Evolutionary conservation across 1,140 invertebrate species (phyloP).

Genomic region (Trigoniulus corallinus): DNA sequence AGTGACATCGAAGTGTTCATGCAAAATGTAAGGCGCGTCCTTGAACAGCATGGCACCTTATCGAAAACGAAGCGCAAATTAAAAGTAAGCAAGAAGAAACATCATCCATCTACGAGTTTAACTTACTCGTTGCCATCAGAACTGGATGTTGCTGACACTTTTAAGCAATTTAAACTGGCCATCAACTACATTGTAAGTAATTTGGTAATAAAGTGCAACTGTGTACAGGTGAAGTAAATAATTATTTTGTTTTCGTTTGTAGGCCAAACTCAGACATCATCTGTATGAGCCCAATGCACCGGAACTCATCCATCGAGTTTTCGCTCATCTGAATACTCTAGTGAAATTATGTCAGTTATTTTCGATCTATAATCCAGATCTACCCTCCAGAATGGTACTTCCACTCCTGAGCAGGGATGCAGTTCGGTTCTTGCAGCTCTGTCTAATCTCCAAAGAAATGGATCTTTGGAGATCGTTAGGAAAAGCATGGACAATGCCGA

Average conservation of each 20-base stretch:
- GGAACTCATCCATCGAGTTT: not conserved
- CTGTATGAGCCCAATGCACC: constrained; percentile 1
- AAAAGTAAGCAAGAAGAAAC: not conserved
- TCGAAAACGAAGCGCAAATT: not conserved
- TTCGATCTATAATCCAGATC: not conserved
- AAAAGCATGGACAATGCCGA: not conserved
- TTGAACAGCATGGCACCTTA: not conserved
- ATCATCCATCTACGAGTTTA: not conserved
- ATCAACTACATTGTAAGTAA: not conserved
- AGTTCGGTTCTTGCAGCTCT: not conserved
- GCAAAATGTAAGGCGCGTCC: not conserved
- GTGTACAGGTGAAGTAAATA: not conserved
- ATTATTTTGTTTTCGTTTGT: not conserved
- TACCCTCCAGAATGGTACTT: not conserved
- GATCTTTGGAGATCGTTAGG: not conserved
- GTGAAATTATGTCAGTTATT: not conserved
- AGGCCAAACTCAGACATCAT: not conserved
- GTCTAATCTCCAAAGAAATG: not conserved
- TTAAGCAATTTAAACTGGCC: not conserved
- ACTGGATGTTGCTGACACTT: not conserved
- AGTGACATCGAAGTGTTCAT: not conserved
- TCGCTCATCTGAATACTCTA: not conserved
- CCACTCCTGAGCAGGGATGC: not conserved
- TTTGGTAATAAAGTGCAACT: not conserved
- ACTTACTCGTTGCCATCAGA: not conserved